phyloP scores from a whole-genome alignment of 2,888 invertebrate genomes.

The Oegoconia quadripuncta region DNA sequence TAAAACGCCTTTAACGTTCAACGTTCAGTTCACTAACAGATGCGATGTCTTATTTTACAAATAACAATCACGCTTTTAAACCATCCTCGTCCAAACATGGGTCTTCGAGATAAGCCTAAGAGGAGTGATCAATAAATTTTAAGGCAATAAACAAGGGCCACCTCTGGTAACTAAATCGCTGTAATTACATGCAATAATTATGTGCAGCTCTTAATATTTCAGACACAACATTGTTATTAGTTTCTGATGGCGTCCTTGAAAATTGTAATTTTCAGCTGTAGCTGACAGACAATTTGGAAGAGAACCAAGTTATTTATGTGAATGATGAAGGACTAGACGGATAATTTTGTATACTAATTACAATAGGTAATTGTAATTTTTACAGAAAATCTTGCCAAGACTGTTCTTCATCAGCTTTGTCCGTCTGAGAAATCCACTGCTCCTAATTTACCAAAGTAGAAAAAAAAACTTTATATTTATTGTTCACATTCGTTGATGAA shows the following conservation, averaged over 20 bases:
- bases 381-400: conserved; percentile 2
- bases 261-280: neutral
- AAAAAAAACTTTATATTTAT: no score
- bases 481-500: no score
- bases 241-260: neutral
- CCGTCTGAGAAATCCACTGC: no score
- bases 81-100: conserved; percentile 32
- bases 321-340: no score
- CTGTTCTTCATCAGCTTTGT: neutral
- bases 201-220: no score
- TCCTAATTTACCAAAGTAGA: no score
- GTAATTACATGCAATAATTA: no score
- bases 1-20: conserved; percentile 59
- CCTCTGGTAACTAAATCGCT: no score
- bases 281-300: conserved; percentile 7
- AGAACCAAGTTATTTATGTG: conserved; percentile 9
- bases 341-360: conserved; percentile 4
- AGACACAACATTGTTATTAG: neutral
- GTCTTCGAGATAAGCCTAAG: conserved; percentile 32
- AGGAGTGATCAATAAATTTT: conserved; percentile 17
- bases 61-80: conserved; percentile 59
- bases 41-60: conserved; percentile 66
- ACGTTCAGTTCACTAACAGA: conserved; percentile 48
- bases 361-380: conserved; percentile 11
- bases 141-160: neutral